phyloP scores from a whole-genome alignment of 2,888 invertebrate genomes.

The Ormia ochracea region DNA sequence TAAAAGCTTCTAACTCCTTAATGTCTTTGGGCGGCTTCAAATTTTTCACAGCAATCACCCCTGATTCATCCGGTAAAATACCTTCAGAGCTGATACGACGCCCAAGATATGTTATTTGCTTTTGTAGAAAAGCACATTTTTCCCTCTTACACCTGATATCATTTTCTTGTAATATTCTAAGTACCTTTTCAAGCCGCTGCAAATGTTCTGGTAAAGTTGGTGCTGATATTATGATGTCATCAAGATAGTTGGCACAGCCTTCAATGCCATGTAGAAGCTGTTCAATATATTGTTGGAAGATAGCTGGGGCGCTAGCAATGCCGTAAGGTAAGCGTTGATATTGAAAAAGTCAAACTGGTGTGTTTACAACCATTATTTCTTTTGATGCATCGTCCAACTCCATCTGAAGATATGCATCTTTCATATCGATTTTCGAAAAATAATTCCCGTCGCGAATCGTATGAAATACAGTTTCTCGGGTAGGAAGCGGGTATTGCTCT shows the following conservation, averaged over 20 bases:
- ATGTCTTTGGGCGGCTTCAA: too few species aligned
- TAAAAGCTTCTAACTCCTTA: too few species aligned
- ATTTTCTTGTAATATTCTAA: not conserved
- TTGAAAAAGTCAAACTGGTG: not conserved
- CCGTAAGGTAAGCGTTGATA: not conserved
- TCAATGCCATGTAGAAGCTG: not conserved
- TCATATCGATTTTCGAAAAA: too few species aligned
- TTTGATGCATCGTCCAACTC: not conserved
- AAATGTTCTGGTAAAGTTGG: not conserved
- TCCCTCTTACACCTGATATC: not conserved
- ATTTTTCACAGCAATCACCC: too few species aligned
- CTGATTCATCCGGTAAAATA: too few species aligned
- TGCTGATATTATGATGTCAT: too few species aligned
- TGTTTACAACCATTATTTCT: not conserved
- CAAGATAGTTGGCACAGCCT: too few species aligned
- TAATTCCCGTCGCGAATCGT: not conserved
- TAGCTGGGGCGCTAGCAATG: not conserved
- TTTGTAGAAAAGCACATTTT: not conserved
- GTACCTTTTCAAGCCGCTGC: not conserved
- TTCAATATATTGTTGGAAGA: too few species aligned
- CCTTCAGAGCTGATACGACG: too few species aligned
- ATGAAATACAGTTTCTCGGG: not conserved
- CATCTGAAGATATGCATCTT: too few species aligned
- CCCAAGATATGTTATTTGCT: too few species aligned
- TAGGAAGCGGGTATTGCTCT: too few species aligned